Base-by-base conservation (phyloP, 1,140 invertebrate genomes). In the Thrips palmi region DNA sequence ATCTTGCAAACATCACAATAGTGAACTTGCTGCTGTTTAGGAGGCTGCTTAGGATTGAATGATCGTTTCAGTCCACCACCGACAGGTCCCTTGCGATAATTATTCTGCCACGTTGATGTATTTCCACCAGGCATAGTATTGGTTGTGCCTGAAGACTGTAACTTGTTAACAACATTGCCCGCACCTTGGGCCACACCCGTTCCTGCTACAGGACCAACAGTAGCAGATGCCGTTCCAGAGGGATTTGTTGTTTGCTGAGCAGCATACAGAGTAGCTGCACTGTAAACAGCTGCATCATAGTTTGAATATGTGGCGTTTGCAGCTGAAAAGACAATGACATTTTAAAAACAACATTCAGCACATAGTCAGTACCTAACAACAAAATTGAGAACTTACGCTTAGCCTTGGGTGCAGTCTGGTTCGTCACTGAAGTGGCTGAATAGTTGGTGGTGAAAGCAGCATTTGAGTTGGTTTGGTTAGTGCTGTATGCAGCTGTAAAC, bases 1-100 rank as follows among this genome's bases (percentile, higher is more conserved):
- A 97, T 97, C 55, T 96, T 94, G 60, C 93, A 97, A 3, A 96
- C 85, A 58, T 94, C 87, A 56, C 87, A 93, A 57, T 92, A 93
- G 58, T 91, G 85, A 33, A 92, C 62, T 52, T 89, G 84, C 52
- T 89, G 85, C 11, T 84, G 81, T 49, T 88, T 87, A 1, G 83
- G 83, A 11, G 80, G 75, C 11, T 77, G 73, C 57, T 86, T 86
- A 1, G 77, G 66, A 38, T 76, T 60, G 55, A 72, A 70, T 45
- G n/a, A 54, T 70, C 70, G 54, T 64, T 67, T 23, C 62, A 49
- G 57, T 32, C 64, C 70, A 45, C 62, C 64, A 45, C 65, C 66
- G 32, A 68, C 70, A 39, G 67, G 67, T 45, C 81, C 78, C 48
- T 76, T 77, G 57, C 75, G 77, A n/a, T n/a, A n/a, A n/a, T n/a